A percentile compares a stretch with the other conserved stretches of the same genome.
Conservation (phyloP, 2,888 invertebrate species). For the Eucriotettix oculatus region DNA sequence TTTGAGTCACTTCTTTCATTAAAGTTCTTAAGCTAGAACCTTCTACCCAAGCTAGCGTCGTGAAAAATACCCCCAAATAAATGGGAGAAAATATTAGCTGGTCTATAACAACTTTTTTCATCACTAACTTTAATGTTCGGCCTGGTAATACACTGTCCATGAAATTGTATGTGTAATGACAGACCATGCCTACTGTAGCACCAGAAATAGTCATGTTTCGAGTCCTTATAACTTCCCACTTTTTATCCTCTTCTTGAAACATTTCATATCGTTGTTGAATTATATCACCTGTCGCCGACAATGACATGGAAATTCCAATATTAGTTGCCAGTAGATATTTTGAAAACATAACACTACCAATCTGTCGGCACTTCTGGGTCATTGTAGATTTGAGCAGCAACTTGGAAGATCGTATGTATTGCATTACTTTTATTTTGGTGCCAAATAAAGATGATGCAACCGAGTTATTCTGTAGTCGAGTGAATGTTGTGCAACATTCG, state of each 20-base stretch:
- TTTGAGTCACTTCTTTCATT: slow-evolving; percentile 47
- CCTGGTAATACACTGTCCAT: slow-evolving; percentile 59
- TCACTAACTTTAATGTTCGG: slow-evolving; percentile 40
- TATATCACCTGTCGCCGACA: slow-evolving; percentile 64
- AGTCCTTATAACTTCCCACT: slow-evolving; percentile 44
- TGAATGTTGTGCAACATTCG: no score
- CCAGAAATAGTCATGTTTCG: slow-evolving; percentile 65
- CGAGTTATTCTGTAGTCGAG: no score
- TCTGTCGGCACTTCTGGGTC: neutral
- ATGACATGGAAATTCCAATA: slow-evolving; percentile 51
- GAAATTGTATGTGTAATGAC: slow-evolving; percentile 73
- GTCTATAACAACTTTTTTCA: slow-evolving; percentile 67
- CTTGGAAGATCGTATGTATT: no score
- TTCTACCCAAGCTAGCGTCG: slow-evolving; percentile 58
- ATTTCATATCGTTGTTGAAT: slow-evolving; percentile 68
- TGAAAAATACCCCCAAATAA: slow-evolving; percentile 59
- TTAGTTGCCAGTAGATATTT: slow-evolving; percentile 66
- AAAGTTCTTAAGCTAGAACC: slow-evolving; percentile 40
- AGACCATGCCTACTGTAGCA: slow-evolving; percentile 55
- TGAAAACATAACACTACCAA: slow-evolving; percentile 12
- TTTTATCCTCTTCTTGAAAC: slow-evolving; percentile 29
- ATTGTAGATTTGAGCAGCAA: neutral
- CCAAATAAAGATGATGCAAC: no score
- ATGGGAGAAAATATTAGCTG: slow-evolving; percentile 72
- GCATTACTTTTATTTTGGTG: no score